Evolutionary conservation across 53 echinoderm and acorn worm species (phyloP).

Genomic region (Temnopleurus reevesii): DNA sequence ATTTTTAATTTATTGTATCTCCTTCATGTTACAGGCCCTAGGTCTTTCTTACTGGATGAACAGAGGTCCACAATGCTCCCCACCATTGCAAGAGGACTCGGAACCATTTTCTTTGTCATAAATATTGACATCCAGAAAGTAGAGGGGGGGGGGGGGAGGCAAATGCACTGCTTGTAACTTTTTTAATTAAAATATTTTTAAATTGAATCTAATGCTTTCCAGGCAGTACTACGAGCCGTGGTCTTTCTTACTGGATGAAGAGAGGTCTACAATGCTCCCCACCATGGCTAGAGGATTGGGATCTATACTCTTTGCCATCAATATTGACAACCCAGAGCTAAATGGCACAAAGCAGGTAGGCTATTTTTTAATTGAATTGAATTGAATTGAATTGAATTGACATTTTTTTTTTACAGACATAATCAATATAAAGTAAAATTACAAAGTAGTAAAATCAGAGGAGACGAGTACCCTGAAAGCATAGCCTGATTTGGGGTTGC

Average conservation of each 20-base stretch:
- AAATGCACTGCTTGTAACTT: too few species aligned
- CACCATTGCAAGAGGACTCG: conserved; percentile 94
- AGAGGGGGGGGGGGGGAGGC: too few species aligned
- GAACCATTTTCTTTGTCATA: conserved; percentile 96
- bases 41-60: conserved; percentile 89
- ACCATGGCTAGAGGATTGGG: conserved; percentile 97
- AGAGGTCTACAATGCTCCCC: conserved; percentile 92
- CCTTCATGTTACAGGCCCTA: too few species aligned
- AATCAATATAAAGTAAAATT: too few species aligned
- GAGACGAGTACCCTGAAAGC: too few species aligned
- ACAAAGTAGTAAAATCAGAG: too few species aligned
- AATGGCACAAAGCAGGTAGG: conserved; percentile 91
- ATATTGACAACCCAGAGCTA: conserved; percentile 94
- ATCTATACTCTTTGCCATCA: conserved; percentile 97
- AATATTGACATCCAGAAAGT: conserved; percentile 95
- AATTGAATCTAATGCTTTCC: not conserved
- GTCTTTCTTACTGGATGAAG: conserved; percentile 91
- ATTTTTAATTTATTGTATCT: too few species aligned
- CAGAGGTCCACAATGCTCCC: conserved; percentile 95
- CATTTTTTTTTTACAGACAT: too few species aligned
- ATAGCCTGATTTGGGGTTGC: too few species aligned
- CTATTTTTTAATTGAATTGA: too few species aligned
- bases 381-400: too few species aligned
- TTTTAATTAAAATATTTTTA: not conserved
- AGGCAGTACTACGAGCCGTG: conserved; percentile 95